Evolutionary conservation across 2,797 vertebrate species (phyloP).

Genomic region (Gallirallus australis): DNA sequence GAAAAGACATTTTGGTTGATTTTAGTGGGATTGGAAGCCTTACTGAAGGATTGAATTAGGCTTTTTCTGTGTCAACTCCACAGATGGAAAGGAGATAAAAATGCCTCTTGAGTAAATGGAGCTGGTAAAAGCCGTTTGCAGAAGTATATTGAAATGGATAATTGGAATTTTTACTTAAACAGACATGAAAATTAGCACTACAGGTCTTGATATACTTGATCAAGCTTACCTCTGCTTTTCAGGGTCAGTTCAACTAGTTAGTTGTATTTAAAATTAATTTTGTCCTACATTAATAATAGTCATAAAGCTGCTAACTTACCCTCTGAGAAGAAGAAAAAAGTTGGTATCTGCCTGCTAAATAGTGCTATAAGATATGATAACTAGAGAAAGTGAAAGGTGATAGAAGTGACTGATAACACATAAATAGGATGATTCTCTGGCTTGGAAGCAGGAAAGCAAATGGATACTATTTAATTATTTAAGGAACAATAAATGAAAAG

Average conservation of each 20-base stretch:
- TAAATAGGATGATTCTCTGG: neutral
- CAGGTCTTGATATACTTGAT: neutral
- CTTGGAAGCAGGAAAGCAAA: neutral
- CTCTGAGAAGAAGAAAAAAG: neutral
- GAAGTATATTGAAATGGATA: neutral
- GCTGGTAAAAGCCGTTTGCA: neutral
- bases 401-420: neutral
- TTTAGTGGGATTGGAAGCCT: neutral
- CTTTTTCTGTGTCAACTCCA: neutral
- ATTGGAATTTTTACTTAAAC: conserved; percentile 22
- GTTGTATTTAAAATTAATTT: neutral
- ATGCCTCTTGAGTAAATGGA: neutral
- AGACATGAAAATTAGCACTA: neutral
- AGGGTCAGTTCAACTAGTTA: neutral
- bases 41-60: neutral
- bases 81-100: neutral
- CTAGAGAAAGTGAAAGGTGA: neutral
- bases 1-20: neutral
- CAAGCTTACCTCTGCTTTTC: conserved; percentile 1
- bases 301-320: neutral
- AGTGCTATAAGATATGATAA: neutral
- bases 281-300: neutral
- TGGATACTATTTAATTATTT: conserved; percentile 12
- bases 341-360: neutral
- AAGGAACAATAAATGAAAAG: conserved; percentile 13